These are phyloP conservation scores for Eledona agricola DNA, from an alignment of 2,888 invertebrate genomes.

Conservation along the genomic window DNA sequence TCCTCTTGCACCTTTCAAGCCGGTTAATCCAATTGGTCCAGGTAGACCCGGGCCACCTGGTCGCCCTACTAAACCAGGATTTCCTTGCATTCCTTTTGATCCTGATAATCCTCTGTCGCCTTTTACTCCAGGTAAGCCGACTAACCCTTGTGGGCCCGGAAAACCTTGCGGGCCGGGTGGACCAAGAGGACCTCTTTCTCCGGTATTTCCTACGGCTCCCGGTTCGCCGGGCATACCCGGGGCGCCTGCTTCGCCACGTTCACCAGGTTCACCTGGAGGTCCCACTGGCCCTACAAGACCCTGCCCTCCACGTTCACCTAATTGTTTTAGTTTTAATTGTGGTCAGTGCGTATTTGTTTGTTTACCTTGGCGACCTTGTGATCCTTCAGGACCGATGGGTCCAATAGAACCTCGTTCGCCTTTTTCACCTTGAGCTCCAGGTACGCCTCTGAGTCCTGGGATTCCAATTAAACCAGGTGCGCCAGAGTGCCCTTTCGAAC, in stretches of 20 bases:
- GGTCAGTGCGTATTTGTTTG: too few relatives aligned
- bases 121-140: slow-evolving; percentile 76
- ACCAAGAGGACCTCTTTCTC: slow-evolving; percentile 79
- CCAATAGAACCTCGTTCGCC: slow-evolving; percentile 79
- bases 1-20: slow-evolving; percentile 79
- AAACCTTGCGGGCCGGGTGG: slow-evolving; percentile 75
- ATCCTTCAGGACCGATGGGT: slow-evolving; percentile 78
- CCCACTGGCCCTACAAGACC: slow-evolving; percentile 80
- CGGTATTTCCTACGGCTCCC: slow-evolving; percentile 76
- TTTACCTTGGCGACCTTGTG: slow-evolving; percentile 68
- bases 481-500: slow-evolving; percentile 77
- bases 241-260: slow-evolving; percentile 78
- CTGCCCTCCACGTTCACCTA: slow-evolving; percentile 77
- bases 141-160: slow-evolving; percentile 73
- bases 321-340: slow-evolving; percentile 3
- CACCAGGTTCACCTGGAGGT: slow-evolving; percentile 82
- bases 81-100: slow-evolving; percentile 78
- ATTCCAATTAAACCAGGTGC: slow-evolving; percentile 75
- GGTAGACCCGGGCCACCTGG: slow-evolving; percentile 72
- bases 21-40: slow-evolving; percentile 70
- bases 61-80: slow-evolving; percentile 67
- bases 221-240: slow-evolving; percentile 78
- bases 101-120: slow-evolving; percentile 78
- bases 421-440: slow-evolving; percentile 76
- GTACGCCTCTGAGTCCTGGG: slow-evolving; percentile 73